Evolutionary conservation across 1,140 invertebrate genomes (phyloP), one percentile per base, ranked within the genome.

Genomic region (Cataglyphis hispanica): DNA sequence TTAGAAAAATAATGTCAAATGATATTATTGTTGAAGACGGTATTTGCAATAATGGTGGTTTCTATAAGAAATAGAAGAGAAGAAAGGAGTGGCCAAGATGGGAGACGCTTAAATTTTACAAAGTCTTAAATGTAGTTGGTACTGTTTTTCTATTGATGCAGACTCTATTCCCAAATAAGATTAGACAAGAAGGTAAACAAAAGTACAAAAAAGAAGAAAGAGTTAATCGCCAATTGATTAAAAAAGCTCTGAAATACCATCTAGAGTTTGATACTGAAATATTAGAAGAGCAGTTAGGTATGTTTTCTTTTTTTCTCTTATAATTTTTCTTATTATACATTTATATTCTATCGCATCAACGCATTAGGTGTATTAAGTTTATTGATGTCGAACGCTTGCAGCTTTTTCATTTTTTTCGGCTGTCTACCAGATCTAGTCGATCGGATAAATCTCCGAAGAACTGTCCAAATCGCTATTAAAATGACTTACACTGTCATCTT

Each of bases 101-200:
- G 56, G 98, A 98, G 92, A 99, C 98, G 0, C 94, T 98, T 2
- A 96, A 97, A 86, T 99, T 99, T 94, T 99, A 98, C 93, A 96
- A 97, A 91, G 98, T 98, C n/a, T 95, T 99, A 16, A 98, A 97
- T 89, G 97, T 96, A 13, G 96, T 98, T 74, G 98, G 98, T 0
- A 98, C 98, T 0, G 98, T 99, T 95, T 99, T 99, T 94, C 97
- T 97, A 0, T 92, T 99, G 19, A 99, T 99, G 98, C 95, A 96
- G 75, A 96, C 96, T 69, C 94, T 98, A n/a, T 98, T 99, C 94
- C 97, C 97, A 0, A 96, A 96, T 66, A 95, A 98, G 76, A 97
- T 96, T 1, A 95, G 98, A 5, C 94, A 96, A 60, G 98, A 99
- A 92, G 94, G 99, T 0, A 99, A 99, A 93, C 94, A 97, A 13